Evolutionary conservation across 2,113 vertebrate genomes (phyloP).

Genomic region (Dermatemys mawii): DNA sequence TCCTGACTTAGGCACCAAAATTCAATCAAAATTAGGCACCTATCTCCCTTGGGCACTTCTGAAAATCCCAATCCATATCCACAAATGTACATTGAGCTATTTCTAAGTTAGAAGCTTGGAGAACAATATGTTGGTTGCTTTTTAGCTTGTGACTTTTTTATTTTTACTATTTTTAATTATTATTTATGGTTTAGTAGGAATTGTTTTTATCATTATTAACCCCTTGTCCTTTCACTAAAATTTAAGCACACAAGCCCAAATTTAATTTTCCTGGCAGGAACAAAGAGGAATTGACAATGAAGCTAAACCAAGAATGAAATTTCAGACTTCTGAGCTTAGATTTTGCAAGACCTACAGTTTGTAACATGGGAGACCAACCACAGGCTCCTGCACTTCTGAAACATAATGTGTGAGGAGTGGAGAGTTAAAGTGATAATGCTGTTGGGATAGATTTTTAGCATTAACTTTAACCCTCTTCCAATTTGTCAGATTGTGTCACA

Average conservation of each 20-base stretch:
- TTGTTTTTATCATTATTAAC: neutral
- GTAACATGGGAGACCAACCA: neutral
- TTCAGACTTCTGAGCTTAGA: neutral
- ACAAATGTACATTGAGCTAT: neutral
- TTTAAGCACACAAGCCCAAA: neutral
- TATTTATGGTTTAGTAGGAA: neutral
- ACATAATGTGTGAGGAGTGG: neutral
- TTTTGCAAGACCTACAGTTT: neutral
- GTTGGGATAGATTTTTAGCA: neutral
- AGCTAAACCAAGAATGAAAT: neutral
- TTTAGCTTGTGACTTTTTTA: neutral
- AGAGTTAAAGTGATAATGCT: neutral
- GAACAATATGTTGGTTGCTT: neutral
- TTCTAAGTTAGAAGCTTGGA: neutral
- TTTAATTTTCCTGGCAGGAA: neutral
- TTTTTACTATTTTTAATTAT: neutral
- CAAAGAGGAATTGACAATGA: neutral
- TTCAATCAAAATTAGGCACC: neutral
- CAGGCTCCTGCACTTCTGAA: neutral
- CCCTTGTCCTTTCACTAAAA: neutral
- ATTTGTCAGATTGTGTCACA: neutral
- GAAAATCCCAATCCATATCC: neutral
- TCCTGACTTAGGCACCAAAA: neutral
- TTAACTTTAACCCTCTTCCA: neutral
- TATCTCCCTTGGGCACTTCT: neutral